phyloP scores from a whole-genome alignment of 2,888 invertebrate species.

The Drosophila ezoana region DNA sequence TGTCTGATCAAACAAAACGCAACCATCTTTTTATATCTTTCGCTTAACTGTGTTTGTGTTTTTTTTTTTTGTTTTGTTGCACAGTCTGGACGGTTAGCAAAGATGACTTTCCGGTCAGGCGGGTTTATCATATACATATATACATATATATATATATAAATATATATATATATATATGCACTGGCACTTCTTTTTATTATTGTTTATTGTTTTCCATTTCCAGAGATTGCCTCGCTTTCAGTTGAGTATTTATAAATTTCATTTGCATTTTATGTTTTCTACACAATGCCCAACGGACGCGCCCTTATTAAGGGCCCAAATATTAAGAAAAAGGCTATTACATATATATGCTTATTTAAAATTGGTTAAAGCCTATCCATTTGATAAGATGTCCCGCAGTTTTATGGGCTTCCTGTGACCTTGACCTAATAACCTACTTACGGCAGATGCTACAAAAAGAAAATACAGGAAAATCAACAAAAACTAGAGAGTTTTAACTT shows the following conservation, averaged over 20 bases:
- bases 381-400: conserved; percentile 10
- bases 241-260: conserved; percentile 52
- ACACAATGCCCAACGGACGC: conserved; percentile 12
- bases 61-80: conserved; percentile 17
- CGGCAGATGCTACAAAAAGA: not conserved
- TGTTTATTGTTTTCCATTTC: conserved; percentile 43
- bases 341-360: not conserved
- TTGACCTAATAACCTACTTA: conserved; percentile 44
- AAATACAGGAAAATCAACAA: not conserved
- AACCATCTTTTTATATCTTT: conserved; percentile 17
- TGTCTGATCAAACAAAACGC: not conserved
- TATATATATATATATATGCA: not conserved
- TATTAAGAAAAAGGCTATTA: conserved; percentile 1
- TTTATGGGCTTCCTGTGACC: conserved; percentile 38
- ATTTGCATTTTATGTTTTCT: conserved; percentile 45
- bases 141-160: no score
- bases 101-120: conserved; percentile 66
- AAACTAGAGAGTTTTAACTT: not conserved
- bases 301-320: conserved; percentile 45
- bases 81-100: conserved; percentile 30
- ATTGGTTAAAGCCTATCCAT: not conserved
- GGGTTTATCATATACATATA: conserved; percentile 44
- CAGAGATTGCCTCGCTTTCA: conserved; percentile 38
- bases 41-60: conserved; percentile 12
- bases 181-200: conserved; percentile 25